Base-by-base conservation (phyloP, 1,140 invertebrate genomes). In the Eulimnadia texana region DNA sequence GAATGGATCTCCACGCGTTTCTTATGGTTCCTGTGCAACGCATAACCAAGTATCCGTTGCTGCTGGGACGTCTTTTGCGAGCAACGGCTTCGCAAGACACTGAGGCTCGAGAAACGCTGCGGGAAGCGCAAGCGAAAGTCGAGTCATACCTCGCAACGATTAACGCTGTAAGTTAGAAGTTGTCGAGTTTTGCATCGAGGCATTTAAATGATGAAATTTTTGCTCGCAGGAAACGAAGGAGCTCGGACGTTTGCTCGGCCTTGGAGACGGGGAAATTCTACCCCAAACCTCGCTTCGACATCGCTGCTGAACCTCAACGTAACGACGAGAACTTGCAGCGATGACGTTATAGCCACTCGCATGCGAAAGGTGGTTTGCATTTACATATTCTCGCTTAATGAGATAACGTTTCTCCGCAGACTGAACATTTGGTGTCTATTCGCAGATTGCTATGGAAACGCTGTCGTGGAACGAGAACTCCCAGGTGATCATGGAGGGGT, bases 1-100 rank as follows among this genome's bases (percentile, higher is more conserved):
- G 92, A 66, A 95, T 97, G 92, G 95, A 95, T 73, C 80, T 98
- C 19, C 93, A 94, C 73, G 94, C 93, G 6, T 98, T 98, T 73
- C 80, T 97, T 23, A 96, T 96, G 92, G 89, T 91, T 66, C 88
- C 88, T 61, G 88, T 91, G 51, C 88, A 91, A 76, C 79, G 89
- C 69, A 87, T 90, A 66, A 93, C 84, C 50, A 95, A 95, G 72
- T 97, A 96, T 77, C 93, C 93, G 24, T 77, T 97, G 65, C 76
- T 97, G 60, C 75, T 97, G 66, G 89, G 88, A 22, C 82, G 93
- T 58, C 77, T 98, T 59, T 82, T 88, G 66, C 93, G 93, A 77
- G 88, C 91, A n/a, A 95, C 92, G 3, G 49, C 60, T 23, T 86
- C 90, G 0, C 72, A 77, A 66, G 80, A 88, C 67, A 83, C 91